Evolutionary conservation across 92 coral and sea anemone genomes (phyloP), one percentile per base, ranked within the genome.

Genomic region (Virgularia gustaviana): DNA sequence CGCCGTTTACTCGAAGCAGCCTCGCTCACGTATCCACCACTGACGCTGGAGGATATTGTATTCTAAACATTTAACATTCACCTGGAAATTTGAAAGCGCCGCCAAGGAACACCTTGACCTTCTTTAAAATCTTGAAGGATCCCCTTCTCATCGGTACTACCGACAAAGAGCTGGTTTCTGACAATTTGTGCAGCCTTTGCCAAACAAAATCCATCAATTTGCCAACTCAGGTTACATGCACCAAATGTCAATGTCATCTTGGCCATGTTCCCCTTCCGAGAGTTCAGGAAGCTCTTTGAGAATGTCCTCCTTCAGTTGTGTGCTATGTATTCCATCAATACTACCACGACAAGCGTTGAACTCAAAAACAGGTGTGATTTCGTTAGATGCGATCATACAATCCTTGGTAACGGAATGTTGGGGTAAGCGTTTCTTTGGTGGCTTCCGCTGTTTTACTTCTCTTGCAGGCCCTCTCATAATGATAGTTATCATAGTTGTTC

Each of bases 261-360:
- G 25, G 22, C 75, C 75, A 44, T 68, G 36, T 29, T 29, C 49
- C 30, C 57, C 30, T 59, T 68, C 75, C 27, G 63, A 19, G 49
- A 68, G 63, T 43, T 47, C 75, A 45, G 75, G 75, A 25, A 68
- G 53, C 75, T 45, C 75, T 29, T 68, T 68, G 29, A 68, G 75
- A 44, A 68, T 68, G 36, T 68, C 75, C 49, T 68, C 60, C 28
- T 66, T 66, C 27, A 55, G 62, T 55, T 36, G 27, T 25, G 62
- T 55, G 62, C 62, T 55, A 36, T 55, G 62, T 15, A 55, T 55
- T 36, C 62, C 31, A 6, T 55, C 62, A 19, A 25, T 55, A 55
- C 62, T 55, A 12, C 31, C 33, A 25, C 31, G 32, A 4, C 34
- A 55, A 19, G 62, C 62, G 31, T 55, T 55, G 31, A 25, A 55